Evolutionary conservation across 2,113 vertebrate genomes (phyloP).

Genomic region (Alosa alosa): DNA sequence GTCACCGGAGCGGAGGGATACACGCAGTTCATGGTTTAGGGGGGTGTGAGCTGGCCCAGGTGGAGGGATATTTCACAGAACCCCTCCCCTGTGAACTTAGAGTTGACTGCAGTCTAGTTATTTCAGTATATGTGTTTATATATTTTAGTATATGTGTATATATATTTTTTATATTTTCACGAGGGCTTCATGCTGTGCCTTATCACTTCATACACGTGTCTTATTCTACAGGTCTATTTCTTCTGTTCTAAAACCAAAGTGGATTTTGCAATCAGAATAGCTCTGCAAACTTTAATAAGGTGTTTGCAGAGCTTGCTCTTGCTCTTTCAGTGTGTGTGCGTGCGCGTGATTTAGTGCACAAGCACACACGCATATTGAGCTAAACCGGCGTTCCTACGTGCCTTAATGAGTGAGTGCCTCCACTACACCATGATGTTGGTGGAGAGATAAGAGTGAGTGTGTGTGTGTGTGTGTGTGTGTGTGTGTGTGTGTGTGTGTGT

Average conservation of each 20-base stretch:
- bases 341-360: conserved; percentile 10
- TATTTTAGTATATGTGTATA: conserved; percentile 4
- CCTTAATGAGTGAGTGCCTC: conserved; percentile 11
- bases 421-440: neutral
- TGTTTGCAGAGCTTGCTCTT: neutral
- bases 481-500: conserved; percentile 2
- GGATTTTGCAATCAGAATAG: conserved; percentile 10
- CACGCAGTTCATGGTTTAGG: conserved; percentile 90
- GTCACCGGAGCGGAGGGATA: conserved; percentile 95
- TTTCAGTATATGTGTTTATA: conserved; percentile 14
- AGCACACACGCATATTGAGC: neutral
- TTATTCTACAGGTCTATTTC: neutral
- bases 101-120: neutral
- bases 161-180: neutral
- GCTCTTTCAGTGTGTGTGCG: conserved; percentile 7
- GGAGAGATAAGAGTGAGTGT: conserved; percentile 1
- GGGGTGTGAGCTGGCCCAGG: neutral
- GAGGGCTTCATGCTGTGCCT: conserved; percentile 2
- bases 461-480: conserved; percentile 21
- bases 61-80: neutral
- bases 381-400: conserved; percentile 4
- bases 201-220: neutral
- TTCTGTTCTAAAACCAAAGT: neutral
- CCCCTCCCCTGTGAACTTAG: neutral
- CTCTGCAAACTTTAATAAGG: neutral